phyloP scores from a whole-genome alignment of 2,888 invertebrate genomes.

The Dryadula phaetusa region DNA sequence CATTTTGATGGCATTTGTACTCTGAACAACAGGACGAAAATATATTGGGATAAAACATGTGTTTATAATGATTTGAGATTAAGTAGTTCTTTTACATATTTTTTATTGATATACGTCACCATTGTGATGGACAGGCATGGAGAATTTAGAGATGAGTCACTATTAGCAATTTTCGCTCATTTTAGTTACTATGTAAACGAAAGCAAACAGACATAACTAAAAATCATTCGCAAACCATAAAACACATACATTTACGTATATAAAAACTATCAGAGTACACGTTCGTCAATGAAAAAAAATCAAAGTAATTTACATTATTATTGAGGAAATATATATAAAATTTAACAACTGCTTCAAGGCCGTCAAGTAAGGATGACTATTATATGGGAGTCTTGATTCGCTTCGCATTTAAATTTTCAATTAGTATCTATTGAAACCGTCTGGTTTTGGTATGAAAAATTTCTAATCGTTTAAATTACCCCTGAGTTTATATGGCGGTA shows the following conservation, averaged over 20 bases:
- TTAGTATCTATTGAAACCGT: slow-evolving; percentile 16
- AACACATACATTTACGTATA: too few relatives aligned
- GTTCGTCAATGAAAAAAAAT: neutral
- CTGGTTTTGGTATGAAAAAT: slow-evolving; percentile 20
- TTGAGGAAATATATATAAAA: slow-evolving; percentile 30
- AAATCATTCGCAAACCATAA: neutral
- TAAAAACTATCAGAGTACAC: neutral
- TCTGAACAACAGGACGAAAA: slow-evolving; percentile 19
- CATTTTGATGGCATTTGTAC: slow-evolving; percentile 5
- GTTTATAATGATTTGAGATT: too few relatives aligned
- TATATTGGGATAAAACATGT: neutral
- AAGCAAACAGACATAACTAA: neutral
- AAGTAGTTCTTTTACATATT: too few relatives aligned
- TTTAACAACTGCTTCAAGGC: slow-evolving; percentile 22
- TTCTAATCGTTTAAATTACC: slow-evolving; percentile 30
- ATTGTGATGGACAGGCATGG: too few relatives aligned
- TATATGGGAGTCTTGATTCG: slow-evolving; percentile 18
- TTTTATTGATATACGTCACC: too few relatives aligned
- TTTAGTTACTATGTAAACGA: too few relatives aligned
- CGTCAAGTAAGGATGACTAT: slow-evolving; percentile 12
- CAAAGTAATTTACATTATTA: slow-evolving; percentile 26
- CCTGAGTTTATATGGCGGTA: slow-evolving; percentile 2
- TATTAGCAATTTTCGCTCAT: too few relatives aligned
- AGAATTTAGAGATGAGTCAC: neutral
- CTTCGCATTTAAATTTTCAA: slow-evolving; percentile 25